Evolutionary conservation across 2,113 vertebrate genomes (phyloP).

Genomic region (Fulica atra): DNA sequence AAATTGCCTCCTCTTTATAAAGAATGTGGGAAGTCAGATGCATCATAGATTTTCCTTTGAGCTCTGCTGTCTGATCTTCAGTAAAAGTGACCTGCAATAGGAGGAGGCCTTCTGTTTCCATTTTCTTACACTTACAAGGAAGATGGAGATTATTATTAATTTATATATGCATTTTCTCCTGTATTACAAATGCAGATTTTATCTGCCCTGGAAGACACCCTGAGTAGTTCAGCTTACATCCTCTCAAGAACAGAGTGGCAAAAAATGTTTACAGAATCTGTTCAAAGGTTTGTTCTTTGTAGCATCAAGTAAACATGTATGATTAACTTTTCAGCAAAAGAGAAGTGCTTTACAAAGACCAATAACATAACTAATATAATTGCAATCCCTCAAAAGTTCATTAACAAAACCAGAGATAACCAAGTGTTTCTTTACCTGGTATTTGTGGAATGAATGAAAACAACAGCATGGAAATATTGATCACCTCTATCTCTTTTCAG

Average conservation of each 20-base stretch:
- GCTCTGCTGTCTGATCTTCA: neutral
- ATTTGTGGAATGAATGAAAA: neutral
- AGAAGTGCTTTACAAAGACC: neutral
- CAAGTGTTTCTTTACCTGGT: neutral
- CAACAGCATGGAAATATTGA: neutral
- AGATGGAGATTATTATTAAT: neutral
- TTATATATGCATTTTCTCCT: constrained; percentile 17
- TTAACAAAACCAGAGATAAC: neutral
- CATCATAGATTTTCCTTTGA: neutral
- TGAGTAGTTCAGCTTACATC: neutral
- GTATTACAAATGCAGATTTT: neutral
- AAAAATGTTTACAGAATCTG: neutral
- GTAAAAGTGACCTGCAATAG: neutral
- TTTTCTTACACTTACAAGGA: neutral
- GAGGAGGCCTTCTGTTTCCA: neutral
- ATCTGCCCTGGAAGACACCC: neutral
- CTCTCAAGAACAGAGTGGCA: neutral
- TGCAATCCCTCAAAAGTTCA: neutral
- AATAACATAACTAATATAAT: neutral
- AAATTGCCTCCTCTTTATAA: neutral
- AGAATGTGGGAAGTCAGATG: neutral
- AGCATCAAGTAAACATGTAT: neutral
- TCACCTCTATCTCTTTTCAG: neutral
- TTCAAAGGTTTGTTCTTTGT: neutral
- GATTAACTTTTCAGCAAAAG: neutral